A percentile compares a stretch with the other conserved stretches of the same genome.
phyloP scores from a whole-genome alignment of 2,888 invertebrate species.

The Sinohyriopsis cumingii region DNA sequence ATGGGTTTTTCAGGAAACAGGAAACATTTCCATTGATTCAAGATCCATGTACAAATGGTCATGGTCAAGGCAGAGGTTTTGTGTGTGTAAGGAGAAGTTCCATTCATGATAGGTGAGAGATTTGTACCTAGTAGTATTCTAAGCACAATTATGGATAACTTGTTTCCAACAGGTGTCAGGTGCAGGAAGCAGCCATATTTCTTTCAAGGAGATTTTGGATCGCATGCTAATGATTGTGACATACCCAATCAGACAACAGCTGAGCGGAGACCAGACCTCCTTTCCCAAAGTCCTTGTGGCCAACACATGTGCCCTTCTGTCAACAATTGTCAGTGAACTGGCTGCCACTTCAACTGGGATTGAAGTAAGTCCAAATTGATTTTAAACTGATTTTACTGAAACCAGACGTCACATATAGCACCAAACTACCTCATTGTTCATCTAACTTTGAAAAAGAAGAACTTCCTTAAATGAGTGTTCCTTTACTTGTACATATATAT shows the following conservation, averaged over 20 bases:
- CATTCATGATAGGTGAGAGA: too few species aligned
- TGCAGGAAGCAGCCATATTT: conserved; percentile 74
- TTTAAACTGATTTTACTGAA: background rate
- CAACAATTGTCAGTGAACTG: conserved; percentile 90
- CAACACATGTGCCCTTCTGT: conserved; percentile 76
- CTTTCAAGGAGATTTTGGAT: conserved; percentile 87
- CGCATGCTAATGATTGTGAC: conserved; percentile 86
- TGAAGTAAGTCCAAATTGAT: conserved; percentile 75
- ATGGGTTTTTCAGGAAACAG: too few species aligned
- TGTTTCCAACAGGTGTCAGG: conserved; percentile 51
- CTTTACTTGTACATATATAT: background rate
- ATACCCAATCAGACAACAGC: conserved; percentile 80
- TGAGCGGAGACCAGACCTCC: conserved; percentile 73
- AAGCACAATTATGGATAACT: too few species aligned
- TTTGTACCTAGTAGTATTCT: too few species aligned
- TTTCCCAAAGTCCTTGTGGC: conserved; percentile 74
- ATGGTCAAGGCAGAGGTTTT: too few species aligned
- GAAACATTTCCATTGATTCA: too few species aligned
- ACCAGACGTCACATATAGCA: background rate
- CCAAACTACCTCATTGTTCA: background rate
- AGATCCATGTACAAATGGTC: too few species aligned
- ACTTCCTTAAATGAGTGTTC: background rate
- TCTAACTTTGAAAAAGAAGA: background rate
- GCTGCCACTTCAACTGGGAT: conserved; percentile 82
- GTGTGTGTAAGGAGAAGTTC: too few species aligned